Percentiles rank a stretch among this genome's conserved stretches.
Evolutionary conservation across 2,888 invertebrate genomes (phyloP).

Genomic region (Dynastes maya): DNA sequence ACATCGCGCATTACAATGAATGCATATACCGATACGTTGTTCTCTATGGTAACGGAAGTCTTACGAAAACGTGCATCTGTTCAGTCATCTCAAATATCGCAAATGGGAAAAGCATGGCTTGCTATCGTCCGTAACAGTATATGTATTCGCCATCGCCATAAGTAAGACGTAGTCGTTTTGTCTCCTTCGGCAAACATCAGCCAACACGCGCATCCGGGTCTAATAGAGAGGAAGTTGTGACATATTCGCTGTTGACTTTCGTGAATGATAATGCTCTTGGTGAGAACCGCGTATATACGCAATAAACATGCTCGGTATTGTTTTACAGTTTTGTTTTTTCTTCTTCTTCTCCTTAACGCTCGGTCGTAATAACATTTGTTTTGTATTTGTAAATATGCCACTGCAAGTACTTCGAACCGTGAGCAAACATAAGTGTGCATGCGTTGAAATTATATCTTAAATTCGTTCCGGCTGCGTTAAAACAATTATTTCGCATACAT

Average conservation of each 20-base stretch:
- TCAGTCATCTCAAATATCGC: slow-evolving; percentile 43
- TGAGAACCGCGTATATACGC: slow-evolving; percentile 35
- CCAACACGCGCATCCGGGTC: slow-evolving; percentile 39
- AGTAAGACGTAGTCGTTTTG: slow-evolving; percentile 21
- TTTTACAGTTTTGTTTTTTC: slow-evolving; percentile 24
- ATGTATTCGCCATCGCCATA: slow-evolving; percentile 25
- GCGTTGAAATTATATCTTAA: slow-evolving; percentile 3
- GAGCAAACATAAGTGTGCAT: slow-evolving; percentile 6
- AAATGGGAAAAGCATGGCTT: slow-evolving; percentile 33
- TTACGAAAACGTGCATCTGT: slow-evolving; percentile 42
- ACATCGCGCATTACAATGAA: neutral
- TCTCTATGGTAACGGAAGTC: slow-evolving; percentile 23
- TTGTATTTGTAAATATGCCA: slow-evolving; percentile 27
- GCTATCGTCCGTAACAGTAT: slow-evolving; percentile 27
- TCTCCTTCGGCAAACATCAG: slow-evolving; percentile 41
- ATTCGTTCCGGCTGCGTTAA: slow-evolving; percentile 22
- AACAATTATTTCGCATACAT: slow-evolving; percentile 28
- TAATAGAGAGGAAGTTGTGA: slow-evolving; percentile 43
- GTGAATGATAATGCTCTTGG: slow-evolving; percentile 44
- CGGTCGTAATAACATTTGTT: slow-evolving; percentile 19
- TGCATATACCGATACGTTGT: slow-evolving; percentile 7
- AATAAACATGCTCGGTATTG: slow-evolving; percentile 32
- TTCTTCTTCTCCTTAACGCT: neutral
- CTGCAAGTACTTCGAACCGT: slow-evolving; percentile 13
- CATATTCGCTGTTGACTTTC: slow-evolving; percentile 39